These are phyloP conservation scores for Bhutanitis thaidina DNA, from an alignment of 2,888 invertebrate species.

Conservation along the genomic window DNA sequence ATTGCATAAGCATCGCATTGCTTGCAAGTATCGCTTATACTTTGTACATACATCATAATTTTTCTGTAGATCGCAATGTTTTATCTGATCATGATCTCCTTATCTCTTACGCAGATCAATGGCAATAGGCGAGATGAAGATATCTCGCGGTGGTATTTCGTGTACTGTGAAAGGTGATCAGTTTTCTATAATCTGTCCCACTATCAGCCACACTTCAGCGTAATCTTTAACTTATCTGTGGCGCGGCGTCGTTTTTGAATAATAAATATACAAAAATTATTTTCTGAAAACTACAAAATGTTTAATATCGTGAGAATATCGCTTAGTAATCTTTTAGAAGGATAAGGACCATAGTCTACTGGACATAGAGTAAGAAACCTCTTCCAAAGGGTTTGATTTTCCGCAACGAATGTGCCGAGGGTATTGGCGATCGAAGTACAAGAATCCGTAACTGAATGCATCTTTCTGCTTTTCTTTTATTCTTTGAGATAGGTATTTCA, in stretches of 20 bases:
- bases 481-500: too few relatives aligned
- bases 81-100: conserved; percentile 14
- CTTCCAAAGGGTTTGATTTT: too few relatives aligned
- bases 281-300: too few relatives aligned
- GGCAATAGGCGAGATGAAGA: conserved; percentile 2
- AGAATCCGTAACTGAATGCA: too few relatives aligned
- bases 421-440: too few relatives aligned
- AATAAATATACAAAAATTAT: background rate
- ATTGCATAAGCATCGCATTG: conserved; percentile 3
- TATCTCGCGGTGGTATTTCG: conserved; percentile 3
- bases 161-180: conserved; percentile 5
- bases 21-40: background rate
- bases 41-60: background rate
- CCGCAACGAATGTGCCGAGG: too few relatives aligned
- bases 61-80: background rate
- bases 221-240: conserved; percentile 3
- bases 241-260: background rate
- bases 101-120: conserved; percentile 13
- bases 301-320: too few relatives aligned
- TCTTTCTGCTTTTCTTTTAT: too few relatives aligned
- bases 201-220: conserved; percentile 4
- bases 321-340: too few relatives aligned
- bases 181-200: conserved; percentile 7
- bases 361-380: too few relatives aligned
- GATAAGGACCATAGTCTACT: too few relatives aligned